Percentiles rank a stretch among this genome's conserved stretches.
These are phyloP conservation scores for Columba guinea DNA, from an alignment of 2,797 vertebrate species.

Conservation along the genomic window DNA sequence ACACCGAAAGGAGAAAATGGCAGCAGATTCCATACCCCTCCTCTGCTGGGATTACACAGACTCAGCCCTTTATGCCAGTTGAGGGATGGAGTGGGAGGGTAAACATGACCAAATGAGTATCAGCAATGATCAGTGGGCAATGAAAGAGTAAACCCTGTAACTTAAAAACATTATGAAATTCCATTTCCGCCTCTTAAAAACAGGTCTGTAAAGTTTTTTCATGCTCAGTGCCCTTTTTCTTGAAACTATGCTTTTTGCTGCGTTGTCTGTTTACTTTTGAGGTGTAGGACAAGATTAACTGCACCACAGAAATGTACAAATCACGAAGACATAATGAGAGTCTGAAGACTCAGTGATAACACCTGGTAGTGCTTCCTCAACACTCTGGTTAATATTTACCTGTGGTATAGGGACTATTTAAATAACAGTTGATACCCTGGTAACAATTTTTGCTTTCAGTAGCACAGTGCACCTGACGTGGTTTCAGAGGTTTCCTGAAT, in stretches of 20 bases:
- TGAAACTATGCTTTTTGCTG: not conserved
- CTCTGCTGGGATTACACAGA: not conserved
- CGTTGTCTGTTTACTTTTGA: conserved; percentile 61
- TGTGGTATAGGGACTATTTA: conserved; percentile 5
- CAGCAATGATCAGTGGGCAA: not conserved
- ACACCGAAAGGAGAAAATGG: not conserved
- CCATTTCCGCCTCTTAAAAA: not conserved
- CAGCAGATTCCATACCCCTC: not conserved
- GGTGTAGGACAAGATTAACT: conserved; percentile 18
- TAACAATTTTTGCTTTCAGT: conserved; percentile 13
- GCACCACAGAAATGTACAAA: not conserved
- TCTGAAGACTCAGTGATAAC: conserved; percentile 40
- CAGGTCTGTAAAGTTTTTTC: not conserved
- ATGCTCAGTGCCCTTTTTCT: not conserved
- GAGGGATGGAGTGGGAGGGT: not conserved
- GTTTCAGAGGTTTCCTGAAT: not conserved
- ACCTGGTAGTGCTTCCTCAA: conserved; percentile 36
- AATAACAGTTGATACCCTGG: not conserved
- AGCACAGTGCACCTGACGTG: not conserved
- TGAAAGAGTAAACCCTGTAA: not conserved
- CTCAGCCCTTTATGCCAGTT: not conserved
- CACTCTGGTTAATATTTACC: conserved; percentile 76
- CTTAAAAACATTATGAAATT: not conserved
- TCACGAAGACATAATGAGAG: not conserved
- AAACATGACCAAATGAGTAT: not conserved